Conservation (phyloP, 2,888 invertebrate species). For the Laspeyria flexula region DNA sequence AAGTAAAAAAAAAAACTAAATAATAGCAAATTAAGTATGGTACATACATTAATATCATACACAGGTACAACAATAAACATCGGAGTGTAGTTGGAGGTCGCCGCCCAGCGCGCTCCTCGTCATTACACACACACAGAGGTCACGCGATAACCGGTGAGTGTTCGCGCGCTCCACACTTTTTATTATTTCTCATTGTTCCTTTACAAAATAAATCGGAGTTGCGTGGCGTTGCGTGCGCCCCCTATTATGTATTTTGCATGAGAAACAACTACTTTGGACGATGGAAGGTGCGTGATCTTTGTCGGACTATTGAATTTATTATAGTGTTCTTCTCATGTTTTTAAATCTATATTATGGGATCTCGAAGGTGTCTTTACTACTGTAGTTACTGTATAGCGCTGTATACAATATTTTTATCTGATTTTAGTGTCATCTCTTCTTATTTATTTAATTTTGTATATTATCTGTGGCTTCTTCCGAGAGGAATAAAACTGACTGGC, state of each 20-base stretch:
- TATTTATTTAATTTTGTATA: no score
- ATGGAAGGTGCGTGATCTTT: slow-evolving; percentile 44
- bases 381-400: no score
- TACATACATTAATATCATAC: no score
- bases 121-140: slow-evolving; percentile 39
- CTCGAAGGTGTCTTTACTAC: no score
- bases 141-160: slow-evolving; percentile 44
- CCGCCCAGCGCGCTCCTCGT: no score
- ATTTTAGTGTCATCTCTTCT: no score
- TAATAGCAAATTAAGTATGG: no score
- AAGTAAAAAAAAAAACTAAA: no score
- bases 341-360: no score
- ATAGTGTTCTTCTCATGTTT: slow-evolving; percentile 13
- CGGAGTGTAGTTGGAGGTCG: slow-evolving; percentile 14
- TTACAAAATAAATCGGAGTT: slow-evolving; percentile 48
- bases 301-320: slow-evolving; percentile 38
- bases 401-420: no score
- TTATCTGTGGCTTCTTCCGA: no score
- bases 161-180: slow-evolving; percentile 46
- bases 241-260: slow-evolving; percentile 47
- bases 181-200: slow-evolving; percentile 52
- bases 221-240: slow-evolving; percentile 38
- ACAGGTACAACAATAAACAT: slow-evolving; percentile 27
- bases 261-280: slow-evolving; percentile 42
- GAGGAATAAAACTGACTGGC: no score